Percentiles rank a stretch among this genome's conserved stretches.
Evolutionary conservation across 2,797 vertebrate species (phyloP).

Genomic region (Phrynocephalus forsythii): DNA sequence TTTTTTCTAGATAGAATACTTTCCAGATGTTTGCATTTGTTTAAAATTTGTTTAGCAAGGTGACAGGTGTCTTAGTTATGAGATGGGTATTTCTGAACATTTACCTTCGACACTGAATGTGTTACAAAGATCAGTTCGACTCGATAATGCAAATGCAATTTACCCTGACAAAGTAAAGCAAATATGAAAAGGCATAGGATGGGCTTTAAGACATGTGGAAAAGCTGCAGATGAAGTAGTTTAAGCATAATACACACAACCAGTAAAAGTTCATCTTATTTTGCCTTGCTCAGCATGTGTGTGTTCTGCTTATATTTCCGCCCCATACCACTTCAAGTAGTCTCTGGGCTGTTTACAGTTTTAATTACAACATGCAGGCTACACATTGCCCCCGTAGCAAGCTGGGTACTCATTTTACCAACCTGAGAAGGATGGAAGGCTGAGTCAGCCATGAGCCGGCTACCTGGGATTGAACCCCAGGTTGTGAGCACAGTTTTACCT

Average conservation of each 20-base stretch:
- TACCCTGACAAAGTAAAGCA: slow-evolving; percentile 20
- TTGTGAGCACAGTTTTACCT: too few relatives aligned
- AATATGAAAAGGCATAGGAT: slow-evolving; percentile 23
- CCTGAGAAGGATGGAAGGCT: too few relatives aligned
- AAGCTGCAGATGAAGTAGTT: not conserved
- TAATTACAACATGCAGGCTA: too few relatives aligned
- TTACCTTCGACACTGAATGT: not conserved
- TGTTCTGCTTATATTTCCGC: too few relatives aligned
- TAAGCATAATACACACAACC: not conserved
- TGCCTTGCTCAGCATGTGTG: not conserved
- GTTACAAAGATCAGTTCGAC: slow-evolving; percentile 5
- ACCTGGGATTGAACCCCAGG: too few relatives aligned
- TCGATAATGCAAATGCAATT: slow-evolving; percentile 22
- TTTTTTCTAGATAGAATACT: not conserved
- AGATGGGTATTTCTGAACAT: slow-evolving; percentile 26
- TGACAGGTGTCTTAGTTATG: not conserved
- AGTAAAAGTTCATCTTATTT: not conserved
- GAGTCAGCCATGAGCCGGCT: too few relatives aligned
- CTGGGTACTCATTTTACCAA: too few relatives aligned
- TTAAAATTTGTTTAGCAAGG: not conserved
- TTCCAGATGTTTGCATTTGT: not conserved
- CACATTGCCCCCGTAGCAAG: too few relatives aligned
- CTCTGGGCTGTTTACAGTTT: too few relatives aligned
- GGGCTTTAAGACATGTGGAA: not conserved
- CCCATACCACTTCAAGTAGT: too few relatives aligned